These are phyloP conservation scores for Plagodis dolabraria DNA, from an alignment of 2,888 invertebrate species.

Conservation along the genomic window DNA sequence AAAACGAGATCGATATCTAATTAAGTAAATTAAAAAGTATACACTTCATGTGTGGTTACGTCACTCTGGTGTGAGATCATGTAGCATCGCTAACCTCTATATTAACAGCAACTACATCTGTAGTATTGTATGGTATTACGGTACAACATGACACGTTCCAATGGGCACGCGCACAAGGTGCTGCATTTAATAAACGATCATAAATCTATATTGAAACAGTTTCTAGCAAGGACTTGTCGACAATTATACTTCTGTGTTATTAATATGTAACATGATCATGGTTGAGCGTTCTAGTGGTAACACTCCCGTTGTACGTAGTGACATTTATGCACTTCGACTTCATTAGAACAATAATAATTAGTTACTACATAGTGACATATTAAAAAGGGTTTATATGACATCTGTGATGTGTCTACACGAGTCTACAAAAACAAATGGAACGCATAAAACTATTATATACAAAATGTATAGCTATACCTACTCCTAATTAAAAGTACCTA, in stretches of 20 bases:
- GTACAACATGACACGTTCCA: constrained; percentile 18
- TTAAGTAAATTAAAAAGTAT: constrained; percentile 19
- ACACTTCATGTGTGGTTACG: constrained; percentile 14
- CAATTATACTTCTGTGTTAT: constrained; percentile 4
- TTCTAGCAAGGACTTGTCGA: constrained; percentile 11
- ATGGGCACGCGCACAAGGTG: constrained; percentile 22
- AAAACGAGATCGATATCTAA: constrained; percentile 12
- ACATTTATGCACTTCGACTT: too few species aligned
- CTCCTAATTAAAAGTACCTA: too few species aligned
- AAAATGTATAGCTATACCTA: too few species aligned
- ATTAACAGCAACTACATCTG: neutral
- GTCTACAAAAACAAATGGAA: too few species aligned
- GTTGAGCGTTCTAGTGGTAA: neutral
- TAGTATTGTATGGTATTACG: constrained; percentile 5
- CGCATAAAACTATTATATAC: too few species aligned
- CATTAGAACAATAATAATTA: too few species aligned
- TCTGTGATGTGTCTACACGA: too few species aligned
- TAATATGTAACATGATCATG: constrained; percentile 9
- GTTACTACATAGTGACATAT: too few species aligned
- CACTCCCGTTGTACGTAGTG: too few species aligned
- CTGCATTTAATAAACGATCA: constrained; percentile 17
- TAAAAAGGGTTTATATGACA: too few species aligned
- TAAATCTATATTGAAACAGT: constrained; percentile 16
- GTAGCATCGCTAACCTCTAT: neutral
- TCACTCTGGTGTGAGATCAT: constrained; percentile 20